Base-by-base conservation (phyloP, 1,140 invertebrate genomes). In the Agraylea sexmaculata region DNA sequence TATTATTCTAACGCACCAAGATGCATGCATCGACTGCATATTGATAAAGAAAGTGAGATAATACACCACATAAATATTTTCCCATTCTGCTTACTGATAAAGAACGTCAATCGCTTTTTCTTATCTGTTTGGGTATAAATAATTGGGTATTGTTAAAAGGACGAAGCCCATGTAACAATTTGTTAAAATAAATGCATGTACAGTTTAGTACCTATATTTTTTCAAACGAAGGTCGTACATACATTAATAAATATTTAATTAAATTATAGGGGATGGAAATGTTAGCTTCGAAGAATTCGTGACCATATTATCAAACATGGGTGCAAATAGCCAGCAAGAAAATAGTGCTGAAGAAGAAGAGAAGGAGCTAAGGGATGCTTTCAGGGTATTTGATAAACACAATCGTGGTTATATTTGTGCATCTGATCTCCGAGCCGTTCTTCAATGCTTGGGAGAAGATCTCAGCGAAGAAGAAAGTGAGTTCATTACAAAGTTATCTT, bases 211-310 rank as follows among this genome's bases (percentile, higher is more conserved):
- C n/a, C n/a, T n/a, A n/a, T n/a, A n/a, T n/a, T n/a, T n/a, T n/a
- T n/a, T n/a, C n/a, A n/a, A n/a, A n/a, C n/a, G n/a, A n/a, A n/a
- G n/a, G n/a, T n/a, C n/a, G n/a, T n/a, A n/a, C n/a, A n/a, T 11
- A 13, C 22, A 42, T 27, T 16, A 28, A 40, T 3, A 2, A 33
- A 33, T 27, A 13, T 37, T 10, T 17, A 10, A 31, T 36, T 34
- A 46, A 37, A 38, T 56, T 61, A 15, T 47, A 84, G 86, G 86
- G 40, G 87, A 91, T 63, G 87, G 87, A 13, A 88, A 86, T 37
- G 86, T 91, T 27, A 87, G 83, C 53, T 90, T 92, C 52, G 87
- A 91, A 49, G 88, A 92, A 59, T 92, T 92, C 54, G 85, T 91
- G 2, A 83, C 87, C 58, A 90, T 92, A 21, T 80, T 88, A 28